A percentile compares a stretch with the other conserved stretches of the same genome.
Conservation (phyloP, 2,797 vertebrate genomes). For the Leucoraja ocellata region DNA sequence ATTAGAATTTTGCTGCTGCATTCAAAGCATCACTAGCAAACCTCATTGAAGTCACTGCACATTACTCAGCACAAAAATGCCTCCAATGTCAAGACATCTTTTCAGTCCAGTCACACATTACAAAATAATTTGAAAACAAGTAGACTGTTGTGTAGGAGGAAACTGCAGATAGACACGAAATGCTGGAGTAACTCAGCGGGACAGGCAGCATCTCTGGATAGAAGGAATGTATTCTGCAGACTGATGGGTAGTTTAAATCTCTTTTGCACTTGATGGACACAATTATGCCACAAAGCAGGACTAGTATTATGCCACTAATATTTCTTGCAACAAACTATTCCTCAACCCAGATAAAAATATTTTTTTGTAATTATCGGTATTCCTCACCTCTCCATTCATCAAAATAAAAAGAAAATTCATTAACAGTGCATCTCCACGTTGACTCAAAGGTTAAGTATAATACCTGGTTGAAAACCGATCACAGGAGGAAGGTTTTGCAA, state of each 20-base stretch:
- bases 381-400: background rate
- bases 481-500: background rate
- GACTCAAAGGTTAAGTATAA: background rate
- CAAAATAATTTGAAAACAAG: background rate
- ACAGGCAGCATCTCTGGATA: too few species aligned
- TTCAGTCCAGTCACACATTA: background rate
- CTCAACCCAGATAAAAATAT: background rate
- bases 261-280: background rate
- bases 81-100: background rate
- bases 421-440: background rate
- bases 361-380: background rate
- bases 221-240: too few species aligned
- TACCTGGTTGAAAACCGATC: background rate
- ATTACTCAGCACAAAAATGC: background rate
- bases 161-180: too few species aligned
- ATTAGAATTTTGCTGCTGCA: background rate
- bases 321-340: background rate
- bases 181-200: too few species aligned
- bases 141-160: too few species aligned
- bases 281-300: background rate
- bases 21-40: background rate
- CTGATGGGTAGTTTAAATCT: background rate
- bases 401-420: background rate
- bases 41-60: background rate
- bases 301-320: background rate